Conservation (phyloP, 2,888 invertebrate species). For the Cataglyphis albicans region DNA sequence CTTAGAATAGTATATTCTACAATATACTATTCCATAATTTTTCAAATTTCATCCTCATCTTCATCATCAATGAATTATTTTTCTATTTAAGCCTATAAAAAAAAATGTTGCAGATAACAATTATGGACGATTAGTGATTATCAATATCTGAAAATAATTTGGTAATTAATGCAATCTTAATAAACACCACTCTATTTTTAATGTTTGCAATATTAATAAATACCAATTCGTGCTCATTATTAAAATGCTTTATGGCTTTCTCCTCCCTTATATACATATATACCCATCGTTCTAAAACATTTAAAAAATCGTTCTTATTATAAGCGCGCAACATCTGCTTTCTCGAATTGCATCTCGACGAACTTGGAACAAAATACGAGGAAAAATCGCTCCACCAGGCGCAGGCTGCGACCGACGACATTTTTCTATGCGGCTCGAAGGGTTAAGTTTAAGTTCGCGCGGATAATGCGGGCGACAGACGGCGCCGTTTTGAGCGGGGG, state of each 20-base stretch:
- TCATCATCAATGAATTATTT: neutral
- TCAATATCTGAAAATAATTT: neutral
- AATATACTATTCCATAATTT: neutral
- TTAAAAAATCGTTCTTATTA: neutral
- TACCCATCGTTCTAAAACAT: neutral
- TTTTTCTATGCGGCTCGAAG: conserved; percentile 63
- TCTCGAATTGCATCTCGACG: neutral
- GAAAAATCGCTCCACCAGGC: conserved; percentile 33
- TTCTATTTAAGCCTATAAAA: neutral
- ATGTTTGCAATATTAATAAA: conserved; percentile 12
- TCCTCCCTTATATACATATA: too few relatives aligned
- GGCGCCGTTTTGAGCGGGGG: conserved; percentile 65
- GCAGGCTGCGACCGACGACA: conserved; percentile 45
- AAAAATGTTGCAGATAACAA: neutral
- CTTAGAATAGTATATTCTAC: neutral
- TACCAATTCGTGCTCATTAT: neutral
- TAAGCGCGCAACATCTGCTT: conserved; percentile 4
- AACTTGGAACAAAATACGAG: neutral
- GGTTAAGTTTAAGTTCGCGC: conserved; percentile 78
- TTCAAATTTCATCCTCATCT: neutral
- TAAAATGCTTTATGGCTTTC: neutral
- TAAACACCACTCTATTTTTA: neutral
- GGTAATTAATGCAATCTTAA: neutral
- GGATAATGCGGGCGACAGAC: conserved; percentile 80
- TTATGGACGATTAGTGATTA: neutral